Evolutionary conservation across 1,140 invertebrate genomes (phyloP).

Genomic region (Plodia interpunctella): DNA sequence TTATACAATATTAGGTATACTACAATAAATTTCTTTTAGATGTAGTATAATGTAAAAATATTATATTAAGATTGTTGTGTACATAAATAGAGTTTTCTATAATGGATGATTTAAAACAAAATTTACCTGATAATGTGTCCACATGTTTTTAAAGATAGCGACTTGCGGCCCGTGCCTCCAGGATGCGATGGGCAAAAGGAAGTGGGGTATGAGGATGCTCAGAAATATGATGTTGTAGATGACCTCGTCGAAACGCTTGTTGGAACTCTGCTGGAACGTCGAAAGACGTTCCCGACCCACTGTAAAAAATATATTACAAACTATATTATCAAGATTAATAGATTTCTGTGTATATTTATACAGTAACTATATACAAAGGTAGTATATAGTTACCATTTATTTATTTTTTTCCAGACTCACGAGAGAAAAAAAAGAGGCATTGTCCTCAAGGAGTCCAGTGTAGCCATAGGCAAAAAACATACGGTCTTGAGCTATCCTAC

Average conservation of each 20-base stretch:
- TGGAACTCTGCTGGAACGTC: conserved; percentile 77
- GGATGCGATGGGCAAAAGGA: conserved; percentile 81
- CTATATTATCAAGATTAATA: neutral
- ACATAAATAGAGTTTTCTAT: conserved; percentile 8
- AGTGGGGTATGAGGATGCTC: conserved; percentile 83
- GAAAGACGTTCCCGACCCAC: conserved; percentile 75
- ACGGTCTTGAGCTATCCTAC: conserved; percentile 38
- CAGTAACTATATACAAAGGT: too few relatives aligned
- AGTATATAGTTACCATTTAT: too few relatives aligned
- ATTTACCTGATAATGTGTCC: conserved; percentile 82
- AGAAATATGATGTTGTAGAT: conserved; percentile 84
- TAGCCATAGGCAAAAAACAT: too few relatives aligned
- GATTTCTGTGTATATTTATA: too few relatives aligned
- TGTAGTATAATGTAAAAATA: too few relatives aligned
- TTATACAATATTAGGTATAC: too few relatives aligned
- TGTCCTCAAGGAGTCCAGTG: too few relatives aligned
- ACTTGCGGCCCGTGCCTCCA: conserved; percentile 82
- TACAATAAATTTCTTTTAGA: too few relatives aligned
- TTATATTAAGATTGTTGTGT: too few relatives aligned
- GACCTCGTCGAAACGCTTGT: conserved; percentile 83
- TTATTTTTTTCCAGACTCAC: too few relatives aligned
- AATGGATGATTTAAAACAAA: conserved; percentile 1
- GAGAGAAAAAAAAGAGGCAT: too few relatives aligned
- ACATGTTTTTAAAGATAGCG: conserved; percentile 85
- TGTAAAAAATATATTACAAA: conserved; percentile 13